Conservation (phyloP, 2,888 invertebrate genomes). For the Meghimatium bilineatum region DNA sequence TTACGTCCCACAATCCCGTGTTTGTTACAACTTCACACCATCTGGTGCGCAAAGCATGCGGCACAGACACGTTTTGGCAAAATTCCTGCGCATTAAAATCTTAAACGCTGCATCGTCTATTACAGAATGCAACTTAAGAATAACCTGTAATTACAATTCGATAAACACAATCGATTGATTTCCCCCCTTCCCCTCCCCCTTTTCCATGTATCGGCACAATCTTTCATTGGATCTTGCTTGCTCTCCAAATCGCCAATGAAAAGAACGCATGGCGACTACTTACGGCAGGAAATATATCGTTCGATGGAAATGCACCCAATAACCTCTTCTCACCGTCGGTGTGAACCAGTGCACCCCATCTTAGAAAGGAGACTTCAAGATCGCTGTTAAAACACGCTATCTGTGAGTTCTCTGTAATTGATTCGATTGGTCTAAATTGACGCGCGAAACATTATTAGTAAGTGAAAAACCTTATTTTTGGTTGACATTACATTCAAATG, state of each 20-base stretch:
- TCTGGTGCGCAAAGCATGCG: too few relatives aligned
- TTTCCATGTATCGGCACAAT: background rate
- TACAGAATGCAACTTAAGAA: background rate
- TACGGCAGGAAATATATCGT: constrained; percentile 23
- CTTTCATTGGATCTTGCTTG: background rate
- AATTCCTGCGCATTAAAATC: too few relatives aligned
- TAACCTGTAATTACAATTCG: constrained; percentile 4
- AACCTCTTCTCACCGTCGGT: constrained; percentile 16
- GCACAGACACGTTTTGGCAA: too few relatives aligned
- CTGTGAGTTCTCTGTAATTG: background rate
- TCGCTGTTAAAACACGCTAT: constrained; percentile 30
- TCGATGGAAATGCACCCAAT: constrained; percentile 38
- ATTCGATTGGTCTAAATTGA: background rate
- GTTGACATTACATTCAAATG: background rate
- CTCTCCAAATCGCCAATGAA: constrained; percentile 6
- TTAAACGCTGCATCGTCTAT: background rate
- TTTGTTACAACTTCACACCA: background rate
- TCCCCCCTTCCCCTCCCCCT: background rate
- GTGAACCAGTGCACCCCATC: constrained; percentile 29
- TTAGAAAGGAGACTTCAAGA: constrained; percentile 25
- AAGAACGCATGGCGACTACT: constrained; percentile 17
- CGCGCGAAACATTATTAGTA: background rate
- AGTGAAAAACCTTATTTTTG: background rate
- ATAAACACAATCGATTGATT: constrained; percentile 28
- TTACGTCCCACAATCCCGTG: background rate